Base-by-base conservation (phyloP, 2,888 invertebrate genomes). In the Tipula confusa region DNA sequence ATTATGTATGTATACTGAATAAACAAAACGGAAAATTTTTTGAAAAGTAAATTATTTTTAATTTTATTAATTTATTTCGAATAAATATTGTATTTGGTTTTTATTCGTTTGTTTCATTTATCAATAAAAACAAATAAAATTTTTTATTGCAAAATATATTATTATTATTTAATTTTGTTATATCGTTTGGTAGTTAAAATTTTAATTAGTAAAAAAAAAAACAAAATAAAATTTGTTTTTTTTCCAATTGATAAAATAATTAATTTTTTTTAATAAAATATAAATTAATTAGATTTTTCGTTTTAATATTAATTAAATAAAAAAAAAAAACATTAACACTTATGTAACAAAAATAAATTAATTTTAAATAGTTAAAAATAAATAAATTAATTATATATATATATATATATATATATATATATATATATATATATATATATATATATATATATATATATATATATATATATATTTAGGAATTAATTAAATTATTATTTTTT, bases 401-500 rank as follows among this genome's bases (percentile, higher is more conserved):
- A 24, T 64, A 64, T 43, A 15, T 15, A 43, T 64, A 64, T 64
- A 9, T 64, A 64, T 24, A 64, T 64, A 43, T 43, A 43, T 15
- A 43, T 43, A 84, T 15, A 43, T 64, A 64, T 64, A 9, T 64
- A 64, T 24, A 64, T 64, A 43, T 43, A 43, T 15, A 43, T 43
- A 84, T 24, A 64, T 64, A 9, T 24, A 64, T 64, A 64, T 64
- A 24, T 64, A 64, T 43, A 15, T 15, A 43, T 64, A 64, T 64
- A 9, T 64, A 64, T 24, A 64, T 64, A 43, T 43, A 43, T 15
- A 43, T 43, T 84, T 84, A 84, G 80, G 85, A 85, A 85, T 85
- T 86, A 85, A 86, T 85, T 85, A 85, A 85, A 85, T 83, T 84
- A 15, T 82, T 85, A n/a, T 79, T 84, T 83, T 81, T 79, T n/a